Conservation (phyloP, 2,113 vertebrate genomes). For the Poeciliopsis retropinna region DNA sequence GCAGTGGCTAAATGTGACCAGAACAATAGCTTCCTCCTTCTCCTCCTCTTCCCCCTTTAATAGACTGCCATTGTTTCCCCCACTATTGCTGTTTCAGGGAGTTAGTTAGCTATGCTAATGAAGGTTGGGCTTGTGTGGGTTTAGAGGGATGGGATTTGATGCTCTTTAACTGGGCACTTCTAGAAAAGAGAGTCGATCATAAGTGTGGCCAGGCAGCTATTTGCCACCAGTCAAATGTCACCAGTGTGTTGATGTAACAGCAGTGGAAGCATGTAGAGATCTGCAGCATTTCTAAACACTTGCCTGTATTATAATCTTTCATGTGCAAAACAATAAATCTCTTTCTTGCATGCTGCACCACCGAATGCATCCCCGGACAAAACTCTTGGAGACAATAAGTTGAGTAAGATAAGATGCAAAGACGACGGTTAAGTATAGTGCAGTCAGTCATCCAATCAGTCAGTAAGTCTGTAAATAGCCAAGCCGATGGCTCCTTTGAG, state of each 20-base stretch:
- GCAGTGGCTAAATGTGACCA: conserved; percentile 74
- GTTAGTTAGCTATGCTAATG: conserved; percentile 79
- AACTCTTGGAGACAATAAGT: conserved; percentile 59
- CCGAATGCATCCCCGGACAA: conserved; percentile 39
- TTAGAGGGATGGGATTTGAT: conserved; percentile 73
- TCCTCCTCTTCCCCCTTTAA: conserved; percentile 67
- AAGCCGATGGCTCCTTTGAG: conserved; percentile 73
- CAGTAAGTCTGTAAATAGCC: conserved; percentile 76
- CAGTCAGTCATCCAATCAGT: conserved; percentile 72
- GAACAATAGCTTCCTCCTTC: conserved; percentile 69
- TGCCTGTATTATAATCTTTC: conserved; percentile 31
- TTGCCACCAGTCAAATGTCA: conserved; percentile 69
- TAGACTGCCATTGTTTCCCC: conserved; percentile 74
- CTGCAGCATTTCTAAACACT: conserved; percentile 34
- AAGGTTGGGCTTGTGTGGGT: conserved; percentile 64
- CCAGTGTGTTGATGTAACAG: conserved; percentile 36
- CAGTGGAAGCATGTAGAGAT: conserved; percentile 36
- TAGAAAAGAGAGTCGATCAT: conserved; percentile 62
- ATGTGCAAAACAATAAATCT: conserved; percentile 7
- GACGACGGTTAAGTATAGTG: conserved; percentile 60
- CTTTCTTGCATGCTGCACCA: conserved; percentile 25
- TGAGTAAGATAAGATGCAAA: conserved; percentile 72
- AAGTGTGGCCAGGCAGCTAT: conserved; percentile 50
- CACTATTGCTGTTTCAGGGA: conserved; percentile 69
- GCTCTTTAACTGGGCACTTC: conserved; percentile 77